Evolutionary conservation across 1,140 invertebrate species (phyloP).

Genomic region (Atopsyche davidsoni): DNA sequence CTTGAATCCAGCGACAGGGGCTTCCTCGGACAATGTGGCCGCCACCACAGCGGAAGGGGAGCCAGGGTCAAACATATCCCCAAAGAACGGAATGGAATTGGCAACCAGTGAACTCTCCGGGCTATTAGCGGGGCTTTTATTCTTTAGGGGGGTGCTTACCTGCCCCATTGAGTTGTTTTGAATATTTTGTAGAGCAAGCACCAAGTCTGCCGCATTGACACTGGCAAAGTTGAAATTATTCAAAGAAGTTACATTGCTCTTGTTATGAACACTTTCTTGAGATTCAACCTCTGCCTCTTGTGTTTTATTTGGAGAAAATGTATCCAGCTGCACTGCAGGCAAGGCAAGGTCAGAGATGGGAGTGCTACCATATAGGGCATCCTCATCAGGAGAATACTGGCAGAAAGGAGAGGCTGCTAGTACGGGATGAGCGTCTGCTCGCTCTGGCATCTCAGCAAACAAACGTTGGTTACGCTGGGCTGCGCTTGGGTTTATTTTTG

Average conservation of each 20-base stretch:
- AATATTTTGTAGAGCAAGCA: conserved; percentile 19
- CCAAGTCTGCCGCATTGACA: conserved; percentile 23
- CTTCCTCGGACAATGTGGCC: neutral
- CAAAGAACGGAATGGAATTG: conserved; percentile 39
- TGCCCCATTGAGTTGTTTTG: conserved; percentile 9
- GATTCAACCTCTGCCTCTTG: too few species aligned
- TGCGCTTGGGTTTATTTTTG: conserved; percentile 38
- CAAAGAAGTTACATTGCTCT: too few species aligned
- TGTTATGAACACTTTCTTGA: too few species aligned
- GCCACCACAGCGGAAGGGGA: conserved; percentile 25
- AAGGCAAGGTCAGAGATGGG: too few species aligned
- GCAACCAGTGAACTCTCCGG: neutral
- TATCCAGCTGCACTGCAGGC: too few species aligned
- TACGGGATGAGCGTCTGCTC: neutral
- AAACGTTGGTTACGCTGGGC: conserved; percentile 45
- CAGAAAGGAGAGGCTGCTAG: conserved; percentile 6
- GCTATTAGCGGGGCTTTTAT: neutral
- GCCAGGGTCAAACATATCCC: conserved; percentile 47
- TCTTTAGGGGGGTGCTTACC: neutral
- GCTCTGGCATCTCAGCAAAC: conserved; percentile 27
- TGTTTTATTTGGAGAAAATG: too few species aligned
- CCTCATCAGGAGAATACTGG: conserved; percentile 37
- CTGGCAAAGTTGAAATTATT: conserved; percentile 25
- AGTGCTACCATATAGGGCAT: conserved; percentile 46
- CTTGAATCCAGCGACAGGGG: conserved; percentile 39